A percentile compares a stretch with the other conserved stretches of the same genome.
phyloP scores from a whole-genome alignment of 2,113 vertebrate species.

The Sporophila hypoxantha region DNA sequence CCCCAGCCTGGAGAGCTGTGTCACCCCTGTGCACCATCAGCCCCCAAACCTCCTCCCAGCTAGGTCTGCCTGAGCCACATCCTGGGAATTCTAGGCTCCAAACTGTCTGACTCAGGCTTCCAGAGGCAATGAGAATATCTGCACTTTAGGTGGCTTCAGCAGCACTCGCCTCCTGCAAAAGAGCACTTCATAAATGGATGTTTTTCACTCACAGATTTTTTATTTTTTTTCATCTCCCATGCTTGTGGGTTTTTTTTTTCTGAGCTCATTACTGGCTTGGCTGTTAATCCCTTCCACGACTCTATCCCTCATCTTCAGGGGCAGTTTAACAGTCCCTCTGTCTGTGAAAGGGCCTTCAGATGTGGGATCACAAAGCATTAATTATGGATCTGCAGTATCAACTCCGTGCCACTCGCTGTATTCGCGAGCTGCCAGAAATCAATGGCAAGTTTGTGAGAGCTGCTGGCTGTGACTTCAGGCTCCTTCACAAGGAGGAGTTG shows the following conservation, averaged over 20 bases:
- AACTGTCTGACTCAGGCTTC: not conserved
- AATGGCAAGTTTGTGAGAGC: slow-evolving; percentile 18
- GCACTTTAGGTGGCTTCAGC: not conserved
- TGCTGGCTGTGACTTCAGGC: not conserved
- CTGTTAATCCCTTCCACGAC: slow-evolving; percentile 31
- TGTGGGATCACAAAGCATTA: slow-evolving; percentile 56
- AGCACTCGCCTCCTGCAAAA: not conserved
- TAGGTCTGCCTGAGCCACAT: not conserved
- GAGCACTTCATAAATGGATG: slow-evolving; percentile 1
- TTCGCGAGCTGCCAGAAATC: not conserved
- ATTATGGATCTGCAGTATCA: slow-evolving; percentile 56
- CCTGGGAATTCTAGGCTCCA: not conserved
- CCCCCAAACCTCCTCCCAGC: not conserved
- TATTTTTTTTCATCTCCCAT: slow-evolving; percentile 9
- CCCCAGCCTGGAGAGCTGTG: not conserved
- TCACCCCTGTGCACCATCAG: not conserved
- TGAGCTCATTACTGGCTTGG: slow-evolving; percentile 45
- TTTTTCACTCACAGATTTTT: slow-evolving; percentile 10
- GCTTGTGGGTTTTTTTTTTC: not conserved
- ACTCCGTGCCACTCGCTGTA: slow-evolving; percentile 10
- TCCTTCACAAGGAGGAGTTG: not conserved
- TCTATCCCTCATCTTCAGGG: slow-evolving; percentile 50
- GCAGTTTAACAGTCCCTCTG: slow-evolving; percentile 32
- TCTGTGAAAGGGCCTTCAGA: slow-evolving; percentile 45
- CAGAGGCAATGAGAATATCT: not conserved